These are phyloP conservation scores for Andrena bicolor DNA, from an alignment of 2,888 invertebrate species.

Conservation along the genomic window DNA sequence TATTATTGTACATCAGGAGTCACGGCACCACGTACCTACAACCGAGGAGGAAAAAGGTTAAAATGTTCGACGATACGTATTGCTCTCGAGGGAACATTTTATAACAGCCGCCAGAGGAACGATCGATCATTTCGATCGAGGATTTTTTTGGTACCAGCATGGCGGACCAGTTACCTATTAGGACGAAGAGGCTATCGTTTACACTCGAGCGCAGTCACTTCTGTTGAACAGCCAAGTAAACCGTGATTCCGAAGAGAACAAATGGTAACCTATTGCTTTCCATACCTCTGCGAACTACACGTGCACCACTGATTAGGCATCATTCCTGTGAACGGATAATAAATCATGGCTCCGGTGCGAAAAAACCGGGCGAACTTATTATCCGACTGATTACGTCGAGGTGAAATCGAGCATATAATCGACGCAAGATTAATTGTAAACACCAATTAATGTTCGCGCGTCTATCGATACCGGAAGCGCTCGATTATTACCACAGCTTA, in stretches of 20 bases:
- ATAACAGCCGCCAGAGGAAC: constrained; percentile 29
- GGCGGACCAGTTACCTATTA: constrained; percentile 25
- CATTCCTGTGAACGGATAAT: background rate
- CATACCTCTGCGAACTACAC: background rate
- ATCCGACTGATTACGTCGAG: background rate
- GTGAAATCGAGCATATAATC: constrained; percentile 9
- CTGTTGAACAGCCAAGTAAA: constrained; percentile 1
- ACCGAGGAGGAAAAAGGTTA: constrained; percentile 35
- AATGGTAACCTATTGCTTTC: too few relatives aligned
- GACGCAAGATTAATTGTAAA: constrained; percentile 1
- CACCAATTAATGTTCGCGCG: constrained; percentile 6
- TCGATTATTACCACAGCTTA: background rate
- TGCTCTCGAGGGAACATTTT: constrained; percentile 38
- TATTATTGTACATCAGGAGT: constrained; percentile 49
- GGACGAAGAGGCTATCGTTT: constrained; percentile 1
- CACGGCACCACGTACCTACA: constrained; percentile 7
- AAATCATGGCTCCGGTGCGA: background rate
- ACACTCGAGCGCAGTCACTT: constrained; percentile 17
- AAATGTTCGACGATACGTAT: constrained; percentile 48
- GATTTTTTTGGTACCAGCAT: background rate
- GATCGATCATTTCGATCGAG: constrained; percentile 43
- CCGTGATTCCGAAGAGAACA: constrained; percentile 12
- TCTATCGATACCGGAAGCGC: constrained; percentile 5
- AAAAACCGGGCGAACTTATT: background rate
- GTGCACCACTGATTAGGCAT: background rate